A percentile compares a stretch with the other conserved stretches of the same genome.
phyloP scores from a whole-genome alignment of 2,888 invertebrate species.

The Germaria angustata region DNA sequence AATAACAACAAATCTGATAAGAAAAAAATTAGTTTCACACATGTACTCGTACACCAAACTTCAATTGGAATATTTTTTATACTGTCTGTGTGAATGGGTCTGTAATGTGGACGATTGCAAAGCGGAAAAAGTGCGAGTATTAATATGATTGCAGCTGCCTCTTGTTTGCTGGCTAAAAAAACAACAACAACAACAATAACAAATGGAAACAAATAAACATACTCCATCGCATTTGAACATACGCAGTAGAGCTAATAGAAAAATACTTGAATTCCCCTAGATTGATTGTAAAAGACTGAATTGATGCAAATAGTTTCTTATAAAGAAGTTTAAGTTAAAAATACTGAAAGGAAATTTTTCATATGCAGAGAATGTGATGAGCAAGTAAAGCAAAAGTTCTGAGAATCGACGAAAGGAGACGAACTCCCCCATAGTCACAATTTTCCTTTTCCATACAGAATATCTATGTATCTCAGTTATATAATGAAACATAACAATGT shows the following conservation, averaged over 20 bases:
- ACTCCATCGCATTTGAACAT: neutral
- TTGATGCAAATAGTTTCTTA: too few species aligned
- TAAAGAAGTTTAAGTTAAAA: too few species aligned
- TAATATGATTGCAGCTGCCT: constrained; percentile 56
- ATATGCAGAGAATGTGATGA: too few species aligned
- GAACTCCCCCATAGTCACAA: too few species aligned
- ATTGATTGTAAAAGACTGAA: constrained; percentile 4
- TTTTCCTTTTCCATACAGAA: too few species aligned
- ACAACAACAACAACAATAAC: neutral
- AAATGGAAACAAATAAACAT: too few species aligned
- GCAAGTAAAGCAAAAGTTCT: too few species aligned
- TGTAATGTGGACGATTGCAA: constrained; percentile 13
- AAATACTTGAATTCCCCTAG: neutral
- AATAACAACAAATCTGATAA: neutral
- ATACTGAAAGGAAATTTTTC: too few species aligned
- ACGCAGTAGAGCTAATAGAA: neutral
- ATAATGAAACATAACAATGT: too few species aligned
- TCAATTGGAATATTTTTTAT: neutral
- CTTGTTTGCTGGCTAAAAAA: constrained; percentile 14
- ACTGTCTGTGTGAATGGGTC: neutral
- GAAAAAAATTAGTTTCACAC: too few species aligned
- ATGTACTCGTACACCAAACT: neutral
- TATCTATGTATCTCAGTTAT: too few species aligned
- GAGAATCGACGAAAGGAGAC: too few species aligned
- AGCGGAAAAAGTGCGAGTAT: constrained; percentile 65